phyloP scores from a whole-genome alignment of 2,888 invertebrate species.

The Miltochrista miniata region DNA sequence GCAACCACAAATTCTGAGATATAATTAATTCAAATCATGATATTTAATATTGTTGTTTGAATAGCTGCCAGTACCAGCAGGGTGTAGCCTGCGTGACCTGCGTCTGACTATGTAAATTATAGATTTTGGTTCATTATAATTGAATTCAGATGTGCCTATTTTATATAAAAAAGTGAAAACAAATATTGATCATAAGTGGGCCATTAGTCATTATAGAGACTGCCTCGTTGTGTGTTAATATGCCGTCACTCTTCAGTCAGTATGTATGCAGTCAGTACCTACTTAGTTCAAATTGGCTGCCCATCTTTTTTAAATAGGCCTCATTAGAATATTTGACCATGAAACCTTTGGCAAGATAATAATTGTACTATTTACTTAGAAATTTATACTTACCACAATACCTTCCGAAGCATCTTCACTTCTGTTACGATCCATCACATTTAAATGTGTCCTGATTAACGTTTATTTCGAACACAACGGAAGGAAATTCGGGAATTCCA shows the following conservation, averaged over 20 bases:
- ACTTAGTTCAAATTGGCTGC: constrained; percentile 1
- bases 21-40: too few relatives aligned
- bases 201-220: not conserved
- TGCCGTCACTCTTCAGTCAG: not conserved
- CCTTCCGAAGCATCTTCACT: constrained; percentile 77
- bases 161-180: not conserved
- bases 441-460: constrained; percentile 7
- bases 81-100: too few relatives aligned
- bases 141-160: not conserved
- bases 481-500: constrained; percentile 8
- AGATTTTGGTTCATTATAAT: too few relatives aligned
- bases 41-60: too few relatives aligned
- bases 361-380: not conserved
- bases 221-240: not conserved
- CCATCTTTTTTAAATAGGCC: not conserved
- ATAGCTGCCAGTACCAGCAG: too few relatives aligned
- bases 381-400: constrained; percentile 64
- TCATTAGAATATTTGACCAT: constrained; percentile 15
- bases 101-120: too few relatives aligned
- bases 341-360: not conserved
- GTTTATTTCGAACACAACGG: constrained; percentile 3
- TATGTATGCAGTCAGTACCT: not conserved
- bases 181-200: not conserved
- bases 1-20: too few relatives aligned
- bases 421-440: constrained; percentile 64